A percentile compares a stretch with the other conserved stretches of the same genome.
These are phyloP conservation scores for Pelmatolapia mariae DNA, from an alignment of 2,113 vertebrate species.

Conservation along the genomic window DNA sequence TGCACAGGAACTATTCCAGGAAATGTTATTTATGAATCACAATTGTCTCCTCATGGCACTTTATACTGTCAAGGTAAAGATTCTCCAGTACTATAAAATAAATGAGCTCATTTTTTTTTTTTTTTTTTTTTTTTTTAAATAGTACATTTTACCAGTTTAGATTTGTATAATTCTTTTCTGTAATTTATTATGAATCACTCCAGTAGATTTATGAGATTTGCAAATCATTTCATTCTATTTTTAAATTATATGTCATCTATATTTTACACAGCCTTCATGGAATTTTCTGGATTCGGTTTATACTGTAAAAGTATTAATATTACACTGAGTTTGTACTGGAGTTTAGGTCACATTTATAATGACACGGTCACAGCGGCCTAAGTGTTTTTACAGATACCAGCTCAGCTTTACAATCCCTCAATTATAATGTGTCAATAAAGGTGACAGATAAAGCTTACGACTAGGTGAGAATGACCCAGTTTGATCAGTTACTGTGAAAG, in stretches of 20 bases:
- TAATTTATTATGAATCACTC: not conserved
- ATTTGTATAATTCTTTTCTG: not conserved
- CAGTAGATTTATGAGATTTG: not conserved
- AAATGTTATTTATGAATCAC: not conserved
- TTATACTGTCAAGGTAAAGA: not conserved
- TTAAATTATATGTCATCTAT: not conserved
- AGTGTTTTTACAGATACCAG: not conserved
- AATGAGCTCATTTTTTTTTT: not conserved
- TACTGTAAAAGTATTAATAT: not conserved
- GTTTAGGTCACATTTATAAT: not conserved
- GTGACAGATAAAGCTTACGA: not conserved
- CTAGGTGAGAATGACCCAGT: not conserved
- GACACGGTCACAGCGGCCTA: accelerated
- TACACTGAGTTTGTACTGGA: not conserved
- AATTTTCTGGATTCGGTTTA: not conserved
- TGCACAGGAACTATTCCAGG: not conserved
- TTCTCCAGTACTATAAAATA: not conserved
- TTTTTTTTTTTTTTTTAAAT: not conserved
- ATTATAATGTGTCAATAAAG: not conserved
- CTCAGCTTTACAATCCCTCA: not conserved
- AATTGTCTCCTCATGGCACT: not conserved
- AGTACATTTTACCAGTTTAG: not conserved
- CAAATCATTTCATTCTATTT: not conserved
- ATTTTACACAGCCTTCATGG: not conserved
- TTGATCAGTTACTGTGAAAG: not conserved